Percentiles rank a stretch among this genome's conserved stretches.
Evolutionary conservation across 1,140 invertebrate species (phyloP).

Genomic region (Phortica variegata): DNA sequence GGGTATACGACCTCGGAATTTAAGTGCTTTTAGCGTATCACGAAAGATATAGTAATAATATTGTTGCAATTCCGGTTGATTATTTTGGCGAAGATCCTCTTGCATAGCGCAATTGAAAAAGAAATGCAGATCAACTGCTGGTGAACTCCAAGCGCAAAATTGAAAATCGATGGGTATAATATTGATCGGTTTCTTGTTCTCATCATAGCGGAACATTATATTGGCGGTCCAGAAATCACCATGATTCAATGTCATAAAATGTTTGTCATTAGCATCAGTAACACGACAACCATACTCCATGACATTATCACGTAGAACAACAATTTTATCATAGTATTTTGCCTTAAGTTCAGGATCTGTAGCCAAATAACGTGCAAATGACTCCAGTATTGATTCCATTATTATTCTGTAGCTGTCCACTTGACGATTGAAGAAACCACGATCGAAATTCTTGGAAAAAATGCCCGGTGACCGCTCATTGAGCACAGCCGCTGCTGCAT

Average conservation of each 20-base stretch:
- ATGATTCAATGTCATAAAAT: constrained; percentile 63
- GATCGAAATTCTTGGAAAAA: constrained; percentile 33
- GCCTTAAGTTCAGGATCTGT: constrained; percentile 15
- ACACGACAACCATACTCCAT: constrained; percentile 35
- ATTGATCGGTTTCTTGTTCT: constrained; percentile 18
- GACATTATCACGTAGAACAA: constrained; percentile 15
- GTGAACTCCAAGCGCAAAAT: constrained; percentile 41
- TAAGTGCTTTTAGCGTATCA: constrained; percentile 18
- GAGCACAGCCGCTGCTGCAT: constrained; percentile 51
- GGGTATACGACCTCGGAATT: constrained; percentile 20
- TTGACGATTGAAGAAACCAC: constrained; percentile 36
- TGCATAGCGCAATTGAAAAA: constrained; percentile 34
- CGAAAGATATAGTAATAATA: constrained; percentile 35
- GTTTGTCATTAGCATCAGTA: constrained; percentile 38
- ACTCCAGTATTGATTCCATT: constrained; percentile 21
- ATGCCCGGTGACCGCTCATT: constrained; percentile 19
- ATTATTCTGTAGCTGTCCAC: constrained; percentile 23
- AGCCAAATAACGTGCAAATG: constrained; percentile 21
- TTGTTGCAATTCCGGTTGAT: constrained; percentile 27
- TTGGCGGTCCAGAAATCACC: constrained; percentile 70
- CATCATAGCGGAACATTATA: constrained; percentile 64
- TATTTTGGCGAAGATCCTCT: constrained; percentile 5
- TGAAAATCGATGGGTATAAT: constrained; percentile 49
- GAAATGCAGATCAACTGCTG: constrained; percentile 45
- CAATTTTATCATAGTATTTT: constrained; percentile 29